These are phyloP conservation scores for Nasonia vitripennis DNA, from an alignment of 1,140 invertebrate species.

Conservation along the genomic window DNA sequence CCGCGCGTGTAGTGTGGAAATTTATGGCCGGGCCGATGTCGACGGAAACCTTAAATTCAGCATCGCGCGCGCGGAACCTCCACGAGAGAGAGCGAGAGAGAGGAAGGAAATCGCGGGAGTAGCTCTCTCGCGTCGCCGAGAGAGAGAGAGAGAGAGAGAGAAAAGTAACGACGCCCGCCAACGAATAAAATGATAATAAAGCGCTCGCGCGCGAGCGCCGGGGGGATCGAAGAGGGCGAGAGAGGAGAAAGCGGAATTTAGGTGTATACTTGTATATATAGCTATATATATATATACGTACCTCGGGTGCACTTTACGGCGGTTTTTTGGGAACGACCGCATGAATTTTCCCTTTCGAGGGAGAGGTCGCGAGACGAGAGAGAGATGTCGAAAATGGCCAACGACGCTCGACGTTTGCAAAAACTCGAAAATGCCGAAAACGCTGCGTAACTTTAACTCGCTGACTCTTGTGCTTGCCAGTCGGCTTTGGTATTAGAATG, in stretches of 20 bases:
- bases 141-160: constrained; percentile 17
- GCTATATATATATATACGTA: background rate
- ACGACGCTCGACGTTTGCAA: background rate
- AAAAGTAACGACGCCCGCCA: constrained; percentile 55
- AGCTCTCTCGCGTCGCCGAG: background rate
- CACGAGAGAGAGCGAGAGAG: constrained; percentile 31
- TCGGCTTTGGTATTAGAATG: background rate
- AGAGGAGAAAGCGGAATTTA: constrained; percentile 5
- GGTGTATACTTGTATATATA: background rate
- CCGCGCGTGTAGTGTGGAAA: constrained; percentile 52
- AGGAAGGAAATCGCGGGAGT: constrained; percentile 48
- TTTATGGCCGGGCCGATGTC: constrained; percentile 59
- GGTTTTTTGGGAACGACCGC: background rate
- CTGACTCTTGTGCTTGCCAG: background rate
- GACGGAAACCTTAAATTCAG: constrained; percentile 66
- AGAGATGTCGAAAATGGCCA: background rate
- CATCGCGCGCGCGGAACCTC: constrained; percentile 55
- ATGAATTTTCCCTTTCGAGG: background rate
- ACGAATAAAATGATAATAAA: constrained; percentile 68
- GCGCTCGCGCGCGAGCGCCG: constrained; percentile 29
- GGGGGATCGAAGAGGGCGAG: constrained; percentile 10
- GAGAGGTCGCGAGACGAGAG: no score
- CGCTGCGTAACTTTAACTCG: background rate
- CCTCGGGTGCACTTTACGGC: background rate
- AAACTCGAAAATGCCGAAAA: background rate